phyloP scores from a whole-genome alignment of 2,888 invertebrate genomes.

The Erynnis tages region DNA sequence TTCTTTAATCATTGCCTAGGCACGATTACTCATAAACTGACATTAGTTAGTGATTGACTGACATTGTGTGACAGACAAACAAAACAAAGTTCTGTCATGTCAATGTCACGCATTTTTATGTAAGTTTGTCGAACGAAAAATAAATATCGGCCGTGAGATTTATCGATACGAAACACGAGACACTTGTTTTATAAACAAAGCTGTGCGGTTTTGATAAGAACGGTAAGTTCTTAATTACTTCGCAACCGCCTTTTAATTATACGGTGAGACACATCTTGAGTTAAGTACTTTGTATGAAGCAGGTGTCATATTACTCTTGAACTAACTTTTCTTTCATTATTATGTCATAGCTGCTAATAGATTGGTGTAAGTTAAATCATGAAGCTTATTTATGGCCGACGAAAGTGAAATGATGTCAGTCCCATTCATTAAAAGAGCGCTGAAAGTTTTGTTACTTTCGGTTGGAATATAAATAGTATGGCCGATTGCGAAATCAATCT shows the following conservation, averaged over 20 bases:
- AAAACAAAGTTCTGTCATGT: conserved; percentile 18
- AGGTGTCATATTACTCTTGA: conserved; percentile 69
- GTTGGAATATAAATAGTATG: conserved; percentile 14
- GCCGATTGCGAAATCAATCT: conserved; percentile 16
- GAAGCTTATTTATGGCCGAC: conserved; percentile 18
- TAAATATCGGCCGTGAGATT: conserved; percentile 27
- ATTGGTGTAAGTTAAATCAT: conserved; percentile 38
- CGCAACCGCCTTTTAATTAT: neutral
- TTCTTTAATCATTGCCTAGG: too few species aligned
- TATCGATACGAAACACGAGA: conserved; percentile 29
- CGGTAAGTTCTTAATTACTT: neutral
- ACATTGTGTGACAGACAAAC: too few species aligned
- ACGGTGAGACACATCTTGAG: conserved; percentile 8
- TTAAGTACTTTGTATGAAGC: conserved; percentile 11
- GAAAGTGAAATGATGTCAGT: conserved; percentile 8
- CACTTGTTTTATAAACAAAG: conserved; percentile 24
- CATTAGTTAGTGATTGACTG: too few species aligned
- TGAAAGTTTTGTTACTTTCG: conserved; percentile 1
- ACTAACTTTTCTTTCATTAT: conserved; percentile 67
- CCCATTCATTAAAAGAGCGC: neutral
- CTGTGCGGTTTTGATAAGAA: neutral
- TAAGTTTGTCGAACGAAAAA: conserved; percentile 21
- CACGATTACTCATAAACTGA: too few species aligned
- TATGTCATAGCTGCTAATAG: conserved; percentile 79
- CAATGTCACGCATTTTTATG: conserved; percentile 12